Evolutionary conservation across 2,113 vertebrate genomes (phyloP).

Genomic region (Passerina amoena): DNA sequence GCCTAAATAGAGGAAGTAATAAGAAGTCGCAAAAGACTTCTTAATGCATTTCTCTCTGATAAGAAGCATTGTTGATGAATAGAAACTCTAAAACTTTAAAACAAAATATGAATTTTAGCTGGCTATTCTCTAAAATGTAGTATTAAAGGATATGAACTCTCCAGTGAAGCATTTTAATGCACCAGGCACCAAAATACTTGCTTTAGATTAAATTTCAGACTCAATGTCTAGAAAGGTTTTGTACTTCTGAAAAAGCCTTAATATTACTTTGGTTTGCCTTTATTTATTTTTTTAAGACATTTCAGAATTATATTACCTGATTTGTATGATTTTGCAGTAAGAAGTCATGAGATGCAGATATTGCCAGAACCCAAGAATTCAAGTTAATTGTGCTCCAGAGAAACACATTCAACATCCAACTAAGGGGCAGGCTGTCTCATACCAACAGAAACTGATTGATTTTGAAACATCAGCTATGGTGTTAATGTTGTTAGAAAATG

Average conservation of each 20-base stretch:
- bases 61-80: neutral
- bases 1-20: neutral
- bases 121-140: neutral
- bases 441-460: slow-evolving; percentile 51
- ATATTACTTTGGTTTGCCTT: neutral
- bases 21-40: neutral
- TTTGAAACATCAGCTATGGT: slow-evolving; percentile 61
- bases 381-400: neutral
- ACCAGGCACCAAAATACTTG: neutral
- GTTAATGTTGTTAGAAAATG: slow-evolving; percentile 72
- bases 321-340: neutral
- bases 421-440: neutral
- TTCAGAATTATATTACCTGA: neutral
- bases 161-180: neutral
- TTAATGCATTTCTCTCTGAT: neutral
- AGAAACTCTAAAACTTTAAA: neutral
- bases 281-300: neutral
- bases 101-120: neutral
- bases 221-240: neutral
- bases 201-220: neutral
- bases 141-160: neutral
- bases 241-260: neutral
- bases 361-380: neutral
- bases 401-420: neutral
- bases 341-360: neutral